phyloP scores from a whole-genome alignment of 1,140 invertebrate genomes.

The Aleiodes sp. region DNA sequence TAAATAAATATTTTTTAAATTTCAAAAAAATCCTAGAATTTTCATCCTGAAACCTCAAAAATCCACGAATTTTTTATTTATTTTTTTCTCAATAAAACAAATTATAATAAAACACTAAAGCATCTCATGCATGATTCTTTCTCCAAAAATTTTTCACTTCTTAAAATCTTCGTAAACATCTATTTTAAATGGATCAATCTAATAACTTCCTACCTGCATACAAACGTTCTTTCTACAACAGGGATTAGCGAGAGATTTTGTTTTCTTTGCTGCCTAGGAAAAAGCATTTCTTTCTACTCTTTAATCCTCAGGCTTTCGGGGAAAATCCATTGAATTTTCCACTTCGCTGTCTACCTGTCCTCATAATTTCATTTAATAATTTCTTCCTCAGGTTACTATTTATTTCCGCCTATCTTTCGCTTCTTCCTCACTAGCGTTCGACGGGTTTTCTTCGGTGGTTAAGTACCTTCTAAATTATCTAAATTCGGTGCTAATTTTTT shows the following conservation, averaged over 20 bases:
- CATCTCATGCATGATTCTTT: background rate
- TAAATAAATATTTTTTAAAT: background rate
- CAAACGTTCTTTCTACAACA: background rate
- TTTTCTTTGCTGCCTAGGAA: too few relatives aligned
- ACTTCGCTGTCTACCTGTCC: slow-evolving; percentile 9
- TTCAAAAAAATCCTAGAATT: background rate
- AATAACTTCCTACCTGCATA: slow-evolving; percentile 3
- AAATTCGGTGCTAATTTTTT: background rate
- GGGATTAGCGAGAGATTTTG: background rate
- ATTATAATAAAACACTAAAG: background rate
- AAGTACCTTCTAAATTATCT: background rate
- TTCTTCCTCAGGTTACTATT: too few relatives aligned
- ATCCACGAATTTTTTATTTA: too few relatives aligned
- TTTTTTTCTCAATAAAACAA: too few relatives aligned
- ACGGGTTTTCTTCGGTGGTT: background rate
- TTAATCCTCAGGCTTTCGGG: background rate
- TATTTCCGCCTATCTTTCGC: background rate
- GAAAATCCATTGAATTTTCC: background rate
- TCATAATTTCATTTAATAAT: too few relatives aligned
- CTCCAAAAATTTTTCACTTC: background rate
- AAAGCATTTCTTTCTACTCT: background rate
- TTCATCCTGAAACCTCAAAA: too few relatives aligned
- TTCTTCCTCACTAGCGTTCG: background rate
- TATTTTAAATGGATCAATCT: slow-evolving; percentile 7
- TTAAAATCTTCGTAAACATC: slow-evolving; percentile 7